These are phyloP conservation scores for Pammene fasciana DNA, from an alignment of 2,888 invertebrate genomes.

Conservation along the genomic window DNA sequence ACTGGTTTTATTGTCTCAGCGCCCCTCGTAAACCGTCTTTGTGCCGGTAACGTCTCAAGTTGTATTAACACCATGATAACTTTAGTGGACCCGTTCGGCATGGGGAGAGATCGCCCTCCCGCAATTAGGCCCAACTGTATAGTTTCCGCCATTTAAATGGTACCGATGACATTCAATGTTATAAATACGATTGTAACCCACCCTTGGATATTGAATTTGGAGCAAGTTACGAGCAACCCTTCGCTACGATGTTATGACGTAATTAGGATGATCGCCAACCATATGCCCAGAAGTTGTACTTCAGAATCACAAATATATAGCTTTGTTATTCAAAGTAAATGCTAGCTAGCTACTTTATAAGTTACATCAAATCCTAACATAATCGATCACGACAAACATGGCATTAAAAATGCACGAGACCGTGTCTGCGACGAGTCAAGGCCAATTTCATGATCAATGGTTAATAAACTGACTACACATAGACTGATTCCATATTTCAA, in stretches of 20 bases:
- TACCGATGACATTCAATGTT: slow-evolving; percentile 63
- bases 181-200: slow-evolving; percentile 65
- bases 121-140: slow-evolving; percentile 69
- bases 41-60: slow-evolving; percentile 75
- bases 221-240: slow-evolving; percentile 71
- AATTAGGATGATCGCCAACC: slow-evolving; percentile 60
- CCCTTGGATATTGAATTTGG: slow-evolving; percentile 76
- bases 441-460: slow-evolving; percentile 26
- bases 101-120: slow-evolving; percentile 59
- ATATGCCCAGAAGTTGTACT: slow-evolving; percentile 16
- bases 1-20: slow-evolving; percentile 77
- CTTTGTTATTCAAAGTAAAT: not conserved
- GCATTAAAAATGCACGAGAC: slow-evolving; percentile 15
- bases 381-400: slow-evolving; percentile 32
- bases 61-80: slow-evolving; percentile 77
- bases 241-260: slow-evolving; percentile 64
- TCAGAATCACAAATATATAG: not conserved
- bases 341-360: not conserved
- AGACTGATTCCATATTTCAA: not conserved
- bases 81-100: slow-evolving; percentile 59
- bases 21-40: slow-evolving; percentile 73
- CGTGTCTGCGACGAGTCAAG: slow-evolving; percentile 18
- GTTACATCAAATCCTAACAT: slow-evolving; percentile 1
- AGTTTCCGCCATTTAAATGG: slow-evolving; percentile 77
- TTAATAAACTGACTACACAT: slow-evolving; percentile 6